Base-by-base conservation (phyloP, 2,113 vertebrate species). In the Propithecus coquereli region DNA sequence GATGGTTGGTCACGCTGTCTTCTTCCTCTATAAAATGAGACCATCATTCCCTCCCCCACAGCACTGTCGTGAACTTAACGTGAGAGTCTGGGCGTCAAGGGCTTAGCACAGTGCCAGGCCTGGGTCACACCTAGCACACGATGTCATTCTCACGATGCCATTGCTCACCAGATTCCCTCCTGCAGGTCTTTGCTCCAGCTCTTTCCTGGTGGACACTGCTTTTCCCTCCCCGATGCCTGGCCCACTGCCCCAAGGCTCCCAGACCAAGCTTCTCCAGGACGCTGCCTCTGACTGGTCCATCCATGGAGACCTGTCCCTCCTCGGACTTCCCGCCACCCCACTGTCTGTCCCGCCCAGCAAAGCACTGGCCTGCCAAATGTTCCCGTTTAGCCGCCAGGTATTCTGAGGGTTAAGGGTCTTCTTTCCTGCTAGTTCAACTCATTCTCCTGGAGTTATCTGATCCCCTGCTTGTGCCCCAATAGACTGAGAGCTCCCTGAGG, bases 61-160 rank as follows among this genome's bases (percentile, higher is more conserved):
- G 22, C 17, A 5, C 22, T 0, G 13, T n/a, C 37, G 2, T 25
- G 30, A 37, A 20, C 10, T 23, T 30, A 3, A 3, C 0, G 4
- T 3, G 63, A 59, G 52, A 17, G 17, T 45, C 16, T 34, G 1
- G 3, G 3, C 2, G 30, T 1, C 0, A 0, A 10, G 14, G 74
- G 32, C n/a, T 47, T 3, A 40, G n/a, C 37, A 6, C 8, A 12
- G 34, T 9, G 47, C 47, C 63, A 5, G 65, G 47, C 40, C 40
- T 1, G 4, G 14, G 11, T 17, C 0, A 1, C n/a, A 5, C 34
- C 5, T 40, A 4, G 30, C 27, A 5, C 27, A 3, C 18, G 61
- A 45, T 7, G 11, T n/a, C 11, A 1, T 1, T 34, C 13, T 37
- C 57, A 4, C 0, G 3, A 32, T 0, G 0, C 8, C 6, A 0